Evolutionary conservation across 2,888 invertebrate species (phyloP).

Genomic region (Watsonalla cultraria): DNA sequence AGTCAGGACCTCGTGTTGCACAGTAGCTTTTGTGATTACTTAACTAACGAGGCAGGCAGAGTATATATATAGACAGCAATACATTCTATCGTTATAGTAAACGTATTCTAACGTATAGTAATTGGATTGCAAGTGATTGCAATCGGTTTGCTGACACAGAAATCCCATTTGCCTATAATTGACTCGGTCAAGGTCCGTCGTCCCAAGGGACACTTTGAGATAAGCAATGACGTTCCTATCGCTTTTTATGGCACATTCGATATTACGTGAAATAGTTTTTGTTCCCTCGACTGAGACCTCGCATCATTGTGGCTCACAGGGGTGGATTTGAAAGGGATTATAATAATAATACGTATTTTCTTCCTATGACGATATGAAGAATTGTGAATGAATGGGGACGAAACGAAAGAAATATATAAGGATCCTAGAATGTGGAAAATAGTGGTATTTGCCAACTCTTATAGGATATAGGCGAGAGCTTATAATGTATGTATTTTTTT

Average conservation of each 20-base stretch:
- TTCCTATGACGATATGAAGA: background rate
- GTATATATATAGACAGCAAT: too few relatives aligned
- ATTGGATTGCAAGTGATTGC: slow-evolving; percentile 1
- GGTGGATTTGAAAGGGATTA: slow-evolving; percentile 14
- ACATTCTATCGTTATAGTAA: background rate
- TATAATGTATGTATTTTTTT: too few relatives aligned
- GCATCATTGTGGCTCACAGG: slow-evolving; percentile 25
- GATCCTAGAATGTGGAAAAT: too few relatives aligned
- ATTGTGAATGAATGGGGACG: too few relatives aligned
- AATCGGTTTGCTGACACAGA: slow-evolving; percentile 1
- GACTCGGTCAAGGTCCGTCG: slow-evolving; percentile 24
- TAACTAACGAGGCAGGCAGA: too few relatives aligned
- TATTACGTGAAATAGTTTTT: slow-evolving; percentile 56
- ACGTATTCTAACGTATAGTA: too few relatives aligned
- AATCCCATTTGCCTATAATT: slow-evolving; percentile 4
- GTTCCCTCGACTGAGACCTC: slow-evolving; percentile 36
- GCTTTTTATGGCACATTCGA: slow-evolving; percentile 49
- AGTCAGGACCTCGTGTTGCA: too few relatives aligned
- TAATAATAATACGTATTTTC: background rate
- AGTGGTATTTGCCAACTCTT: too few relatives aligned
- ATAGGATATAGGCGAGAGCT: too few relatives aligned
- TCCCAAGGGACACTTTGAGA: slow-evolving; percentile 37
- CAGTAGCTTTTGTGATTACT: too few relatives aligned
- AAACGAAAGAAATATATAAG: too few relatives aligned
- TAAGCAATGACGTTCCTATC: slow-evolving; percentile 54